These are phyloP conservation scores for Pterois miles DNA, from an alignment of 2,797 vertebrate genomes.

Conservation along the genomic window DNA sequence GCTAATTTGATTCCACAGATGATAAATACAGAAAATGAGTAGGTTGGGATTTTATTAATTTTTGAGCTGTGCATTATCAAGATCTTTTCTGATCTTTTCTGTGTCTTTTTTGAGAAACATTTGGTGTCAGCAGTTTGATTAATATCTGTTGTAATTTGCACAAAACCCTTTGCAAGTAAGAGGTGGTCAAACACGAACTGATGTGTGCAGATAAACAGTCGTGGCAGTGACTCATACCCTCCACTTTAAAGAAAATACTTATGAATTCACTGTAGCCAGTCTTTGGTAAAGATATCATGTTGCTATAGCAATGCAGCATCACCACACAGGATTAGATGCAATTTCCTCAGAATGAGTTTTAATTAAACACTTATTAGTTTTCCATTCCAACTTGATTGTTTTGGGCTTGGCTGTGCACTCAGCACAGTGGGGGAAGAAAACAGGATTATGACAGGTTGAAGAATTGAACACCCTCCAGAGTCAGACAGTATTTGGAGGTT, in stretches of 20 bases:
- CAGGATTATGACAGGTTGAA: conserved; percentile 58
- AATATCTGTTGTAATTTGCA: conserved; percentile 5
- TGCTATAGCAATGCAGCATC: conserved; percentile 53
- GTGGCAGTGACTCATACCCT: background rate
- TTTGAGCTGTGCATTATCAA: conserved; percentile 1
- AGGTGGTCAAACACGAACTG: background rate
- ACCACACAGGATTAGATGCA: conserved; percentile 54
- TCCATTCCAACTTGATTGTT: conserved; percentile 67
- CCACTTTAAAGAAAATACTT: conserved; percentile 1
- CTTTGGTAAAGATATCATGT: conserved; percentile 40
- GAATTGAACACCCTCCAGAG: conserved; percentile 42
- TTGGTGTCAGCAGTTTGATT: background rate
- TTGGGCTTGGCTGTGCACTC: conserved; percentile 42
- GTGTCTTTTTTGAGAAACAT: conserved; percentile 11
- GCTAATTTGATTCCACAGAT: conserved; percentile 26
- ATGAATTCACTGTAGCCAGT: conserved; percentile 17
- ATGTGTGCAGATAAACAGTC: background rate
- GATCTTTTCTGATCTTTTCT: background rate
- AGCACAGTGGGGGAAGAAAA: conserved; percentile 39
- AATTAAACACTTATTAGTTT: conserved; percentile 81
- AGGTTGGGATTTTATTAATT: conserved; percentile 19
- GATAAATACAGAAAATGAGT: conserved; percentile 28
- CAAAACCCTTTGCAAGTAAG: background rate
- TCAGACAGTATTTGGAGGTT: conserved; percentile 38
- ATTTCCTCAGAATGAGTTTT: conserved; percentile 76